These are phyloP conservation scores for Ibidorhyncha struthersii DNA, from an alignment of 2,113 vertebrate species.

Conservation along the genomic window DNA sequence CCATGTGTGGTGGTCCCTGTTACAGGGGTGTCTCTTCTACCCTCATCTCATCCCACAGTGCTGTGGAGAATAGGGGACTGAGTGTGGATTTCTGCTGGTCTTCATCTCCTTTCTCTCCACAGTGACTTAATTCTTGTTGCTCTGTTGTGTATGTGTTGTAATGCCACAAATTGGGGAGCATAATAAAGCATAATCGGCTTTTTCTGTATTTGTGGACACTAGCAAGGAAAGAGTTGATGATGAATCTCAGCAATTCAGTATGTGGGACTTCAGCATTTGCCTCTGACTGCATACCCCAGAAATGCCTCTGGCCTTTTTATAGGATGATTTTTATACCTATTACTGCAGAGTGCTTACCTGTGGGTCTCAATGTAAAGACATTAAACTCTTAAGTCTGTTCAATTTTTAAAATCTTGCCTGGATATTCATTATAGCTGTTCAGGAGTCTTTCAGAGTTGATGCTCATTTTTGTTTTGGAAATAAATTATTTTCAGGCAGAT, in stretches of 20 bases:
- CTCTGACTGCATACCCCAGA: neutral
- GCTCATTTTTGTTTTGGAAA: neutral
- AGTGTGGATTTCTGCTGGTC: neutral
- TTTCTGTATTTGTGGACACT: neutral
- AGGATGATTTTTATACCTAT: neutral
- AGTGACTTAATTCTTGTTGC: neutral
- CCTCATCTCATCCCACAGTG: neutral
- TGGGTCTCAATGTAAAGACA: neutral
- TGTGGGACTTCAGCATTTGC: neutral
- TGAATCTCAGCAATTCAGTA: neutral
- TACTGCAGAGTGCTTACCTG: neutral
- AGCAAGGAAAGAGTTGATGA: neutral
- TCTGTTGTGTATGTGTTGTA: neutral
- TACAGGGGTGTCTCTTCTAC: neutral
- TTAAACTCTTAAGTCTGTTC: neutral
- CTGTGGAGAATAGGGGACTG: neutral
- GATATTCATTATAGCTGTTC: neutral
- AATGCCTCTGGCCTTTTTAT: neutral
- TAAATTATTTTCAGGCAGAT: neutral
- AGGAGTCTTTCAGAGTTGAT: neutral
- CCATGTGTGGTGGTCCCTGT: fast-evolving
- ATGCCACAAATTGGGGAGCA: neutral
- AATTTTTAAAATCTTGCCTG: neutral
- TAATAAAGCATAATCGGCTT: neutral
- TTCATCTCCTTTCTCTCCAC: neutral